phyloP scores from a whole-genome alignment of 2,113 vertebrate genomes.

The Globicephala melas region DNA sequence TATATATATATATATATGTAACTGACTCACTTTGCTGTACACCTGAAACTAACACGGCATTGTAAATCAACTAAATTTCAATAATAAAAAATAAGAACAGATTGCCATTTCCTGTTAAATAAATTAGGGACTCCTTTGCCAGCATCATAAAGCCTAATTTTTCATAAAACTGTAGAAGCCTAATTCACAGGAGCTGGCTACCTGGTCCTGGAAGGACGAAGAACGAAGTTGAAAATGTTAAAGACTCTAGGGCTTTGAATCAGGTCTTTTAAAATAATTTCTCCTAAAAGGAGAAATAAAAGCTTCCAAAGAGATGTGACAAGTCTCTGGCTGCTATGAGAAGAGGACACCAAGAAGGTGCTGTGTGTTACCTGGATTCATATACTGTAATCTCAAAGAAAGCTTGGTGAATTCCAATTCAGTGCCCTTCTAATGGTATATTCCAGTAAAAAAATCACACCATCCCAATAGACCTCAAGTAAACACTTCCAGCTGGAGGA shows the following conservation, averaged over 20 bases:
- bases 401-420: neutral
- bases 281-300: neutral
- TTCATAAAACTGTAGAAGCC: neutral
- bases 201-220: neutral
- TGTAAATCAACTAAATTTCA: neutral
- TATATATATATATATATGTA: neutral
- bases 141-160: neutral
- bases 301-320: neutral
- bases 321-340: neutral
- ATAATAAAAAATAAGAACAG: neutral
- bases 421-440: neutral
- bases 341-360: neutral
- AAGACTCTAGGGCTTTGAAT: neutral
- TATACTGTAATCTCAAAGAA: neutral
- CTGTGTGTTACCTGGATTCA: neutral
- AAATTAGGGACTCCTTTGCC: neutral
- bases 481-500: constrained; percentile 20
- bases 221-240: neutral
- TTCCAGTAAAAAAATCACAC: constrained; percentile 17
- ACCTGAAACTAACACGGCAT: neutral
- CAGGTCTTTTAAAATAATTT: neutral
- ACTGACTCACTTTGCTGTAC: neutral
- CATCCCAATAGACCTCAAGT: constrained; percentile 6
- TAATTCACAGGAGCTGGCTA: neutral
- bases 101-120: neutral